Base-by-base conservation (phyloP, 2,113 vertebrate genomes). In the Antechinus flavipes region DNA sequence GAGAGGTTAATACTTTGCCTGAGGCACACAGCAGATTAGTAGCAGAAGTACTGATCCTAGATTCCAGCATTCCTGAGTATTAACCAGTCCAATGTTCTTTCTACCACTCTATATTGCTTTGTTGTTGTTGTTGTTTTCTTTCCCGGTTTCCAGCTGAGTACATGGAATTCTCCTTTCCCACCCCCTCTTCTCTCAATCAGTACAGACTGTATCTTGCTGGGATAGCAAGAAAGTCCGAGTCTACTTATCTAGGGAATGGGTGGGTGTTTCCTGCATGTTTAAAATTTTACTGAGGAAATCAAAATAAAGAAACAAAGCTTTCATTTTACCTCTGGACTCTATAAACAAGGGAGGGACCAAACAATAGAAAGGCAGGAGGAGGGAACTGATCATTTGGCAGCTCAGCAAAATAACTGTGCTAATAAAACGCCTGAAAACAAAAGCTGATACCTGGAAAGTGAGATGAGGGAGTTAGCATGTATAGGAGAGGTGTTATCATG, bases 261-360 rank as follows among this genome's bases (percentile, higher is more conserved):
- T 97, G 97, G 97, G 97, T 97, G 97, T 97, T 98, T 98, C 97
- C 98, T 98, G 97, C 96, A 95, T 97, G 96, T 96, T 96, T 98
- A 95, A 97, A 95, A 98, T 98, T 97, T 98, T 96, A 97, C 53
- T 49, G 91, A 98, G 95, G 98, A 97, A 97, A 97, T 95, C 90
- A 97, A 97, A 98, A 97, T 97, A 97, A 96, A 96, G 96, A 93
- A 96, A 97, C 97, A 97, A 96, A 97, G 96, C 94, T 93, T 97
- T 97, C 97, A 95, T 97, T 97, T 98, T 96, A 95, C 94, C 97
- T 94, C 58, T 97, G 96, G 91, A 93, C 94, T 97, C 95, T 42
- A 68, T 68, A 89, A 94, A 90, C 92, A 92, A 92, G 94, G 94
- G 94, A 92, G 12, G 42, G 95, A 95, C 94, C 35, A 93, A 97